Evolutionary conservation across 2,888 invertebrate species (phyloP), one percentile per base, ranked within the genome.

Genomic region (Anthophora plumipes): DNA sequence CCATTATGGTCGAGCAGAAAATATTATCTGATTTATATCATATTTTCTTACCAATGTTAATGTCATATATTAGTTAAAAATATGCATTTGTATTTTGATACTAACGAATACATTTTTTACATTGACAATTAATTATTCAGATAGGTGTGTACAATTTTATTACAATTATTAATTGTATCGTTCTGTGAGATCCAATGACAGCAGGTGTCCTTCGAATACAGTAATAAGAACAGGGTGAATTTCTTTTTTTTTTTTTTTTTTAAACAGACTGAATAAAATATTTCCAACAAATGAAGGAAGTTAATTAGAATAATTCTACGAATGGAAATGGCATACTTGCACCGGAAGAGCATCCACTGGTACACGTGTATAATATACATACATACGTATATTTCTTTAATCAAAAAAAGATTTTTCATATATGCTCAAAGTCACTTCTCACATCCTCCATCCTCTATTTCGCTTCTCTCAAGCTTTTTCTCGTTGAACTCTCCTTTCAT

Each of bases 401-500:
- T 76, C 25, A 61, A 67, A 69, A 71, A 55, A 69, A 69, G 57
- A 72, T 74, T 80, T 54, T 73, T 73, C 75, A 52, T 68, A 52
- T 68, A 66, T 67, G 55, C 52, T 76, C 69, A 48, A 74, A 76
- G 75, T 74, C 77, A 73, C 77, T 81, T 82, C 75, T 77, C 78
- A 71, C 80, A 70, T 77, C 52, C 48, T 55, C n/a, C n/a, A n/a
- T 54, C 52, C 55, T 54, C 63, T 75, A 70, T 72, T 77, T 77
- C 66, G 50, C 31, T 60, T 73, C 75, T 57, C 55, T 64, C 70
- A 17, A 63, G 57, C 75, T 69, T 73, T 63, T 67, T 61, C 82
- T 52, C 73, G 77, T 67, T 68, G 75, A 75, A 69, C 76, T 85
- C 77, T 67, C 71, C 75, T 81, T 85, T 85, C 79, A 81, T 75